Conservation (phyloP, 2,888 invertebrate species). For the Hetaerina titia region DNA sequence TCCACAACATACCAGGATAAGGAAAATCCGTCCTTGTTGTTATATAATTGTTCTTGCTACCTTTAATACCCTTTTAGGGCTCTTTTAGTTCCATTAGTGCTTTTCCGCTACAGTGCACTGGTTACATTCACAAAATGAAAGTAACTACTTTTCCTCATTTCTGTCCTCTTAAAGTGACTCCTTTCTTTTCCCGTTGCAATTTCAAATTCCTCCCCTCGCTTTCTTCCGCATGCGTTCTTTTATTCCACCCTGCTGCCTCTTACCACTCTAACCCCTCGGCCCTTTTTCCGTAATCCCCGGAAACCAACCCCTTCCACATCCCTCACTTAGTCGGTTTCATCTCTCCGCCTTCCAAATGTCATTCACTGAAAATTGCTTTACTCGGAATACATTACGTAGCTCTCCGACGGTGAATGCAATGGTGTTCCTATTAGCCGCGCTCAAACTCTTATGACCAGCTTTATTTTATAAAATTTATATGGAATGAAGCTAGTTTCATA, state of each 20-base stretch:
- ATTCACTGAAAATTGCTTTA: background rate
- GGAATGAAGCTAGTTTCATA: too few relatives aligned
- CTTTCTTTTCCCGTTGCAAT: background rate
- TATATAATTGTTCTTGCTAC: too few relatives aligned
- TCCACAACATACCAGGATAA: too few relatives aligned
- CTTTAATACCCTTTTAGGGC: too few relatives aligned
- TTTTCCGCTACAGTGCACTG: too few relatives aligned
- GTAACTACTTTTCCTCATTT: too few relatives aligned
- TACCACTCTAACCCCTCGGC: background rate
- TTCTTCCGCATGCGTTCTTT: background rate
- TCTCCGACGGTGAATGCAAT: background rate
- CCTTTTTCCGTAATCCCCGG: slow-evolving; percentile 51
- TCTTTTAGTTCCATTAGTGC: too few relatives aligned
- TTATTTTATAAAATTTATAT: background rate
- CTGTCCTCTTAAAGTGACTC: too few relatives aligned
- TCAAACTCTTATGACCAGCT: background rate
- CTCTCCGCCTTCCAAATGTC: slow-evolving; percentile 13
- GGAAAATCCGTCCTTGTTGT: too few relatives aligned
- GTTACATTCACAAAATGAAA: too few relatives aligned
- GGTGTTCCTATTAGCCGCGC: background rate
- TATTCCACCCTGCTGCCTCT: background rate
- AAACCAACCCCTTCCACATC: slow-evolving; percentile 41
- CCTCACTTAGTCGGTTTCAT: slow-evolving; percentile 52
- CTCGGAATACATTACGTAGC: background rate
- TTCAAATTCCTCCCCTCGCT: background rate